Evolutionary conservation across 1,140 invertebrate species (phyloP), one percentile per base, ranked within the genome.

Genomic region (Phymastichus coffea): DNA sequence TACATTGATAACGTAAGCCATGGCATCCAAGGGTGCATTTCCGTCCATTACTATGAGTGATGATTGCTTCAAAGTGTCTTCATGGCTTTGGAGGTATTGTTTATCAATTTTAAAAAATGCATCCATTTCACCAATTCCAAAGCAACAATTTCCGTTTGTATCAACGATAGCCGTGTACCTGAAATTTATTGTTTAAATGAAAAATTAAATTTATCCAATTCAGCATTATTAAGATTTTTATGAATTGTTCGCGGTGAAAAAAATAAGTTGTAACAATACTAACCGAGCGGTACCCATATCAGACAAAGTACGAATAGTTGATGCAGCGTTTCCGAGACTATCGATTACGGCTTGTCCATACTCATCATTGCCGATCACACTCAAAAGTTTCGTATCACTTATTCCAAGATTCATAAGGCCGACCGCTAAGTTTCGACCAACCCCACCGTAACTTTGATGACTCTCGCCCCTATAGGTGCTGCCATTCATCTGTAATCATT

Each of bases 391-490:
- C 0, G 88, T 85, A 2, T 79, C 71, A 6, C 80, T 62, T 23
- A 77, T 81, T 17, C 87, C 86, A 4, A 97, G 80, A 64, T 89
- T 86, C 49, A 82, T 82, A 8, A 98, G 77, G 41, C 90, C 89
- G 64, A 95, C 92, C 0, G 92, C 90, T n/a, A 97, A 82, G 70
- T 98, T 98, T 28, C 94, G 82, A 0, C 86, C 95, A 0, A 98
- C 96, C 10, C 95, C 95, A 3, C 95, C 95, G 12, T 84, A 86
- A 37, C 83, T 83, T 57, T 84, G 81, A n/a, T 80, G 77, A 40
- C 87, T 85, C 53, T 77, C 74, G 9, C 88, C 87, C 1, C 71
- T 69, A 66, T 93, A 86, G n/a, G 90, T 94, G 61, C 88, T 83
- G 3, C 92, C 92, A 72, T 94, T 87, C 30, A 88, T 66, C 86